Percentiles rank a stretch among this genome's conserved stretches.
These are phyloP conservation scores for Aspidapion aeneum DNA, from an alignment of 2,888 invertebrate species.

Conservation along the genomic window DNA sequence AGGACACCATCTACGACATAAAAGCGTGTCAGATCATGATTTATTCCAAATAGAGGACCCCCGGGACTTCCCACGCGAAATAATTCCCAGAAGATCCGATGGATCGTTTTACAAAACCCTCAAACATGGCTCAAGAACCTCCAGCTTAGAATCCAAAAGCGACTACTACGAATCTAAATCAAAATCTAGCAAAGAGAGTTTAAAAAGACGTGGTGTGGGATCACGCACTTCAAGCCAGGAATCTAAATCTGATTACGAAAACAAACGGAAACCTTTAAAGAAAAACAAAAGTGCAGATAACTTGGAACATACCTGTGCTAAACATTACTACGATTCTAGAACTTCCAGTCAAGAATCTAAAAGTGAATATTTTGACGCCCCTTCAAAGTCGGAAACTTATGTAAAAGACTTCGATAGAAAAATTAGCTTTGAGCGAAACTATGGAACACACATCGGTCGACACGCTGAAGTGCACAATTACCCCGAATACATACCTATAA, in stretches of 20 bases:
- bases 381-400: slow-evolving; percentile 38
- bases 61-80: slow-evolving; percentile 68
- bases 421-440: slow-evolving; percentile 47
- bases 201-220: slow-evolving; percentile 44
- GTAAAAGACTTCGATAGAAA: slow-evolving; percentile 43
- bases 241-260: slow-evolving; percentile 55
- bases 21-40: slow-evolving; percentile 67
- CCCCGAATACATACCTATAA: slow-evolving; percentile 36
- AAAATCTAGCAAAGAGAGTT: slow-evolving; percentile 57
- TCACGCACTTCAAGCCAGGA: slow-evolving; percentile 67
- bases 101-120: slow-evolving; percentile 70
- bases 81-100: slow-evolving; percentile 68
- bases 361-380: slow-evolving; percentile 56
- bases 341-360: slow-evolving; percentile 67
- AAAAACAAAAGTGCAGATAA: slow-evolving; percentile 38
- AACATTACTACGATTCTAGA: slow-evolving; percentile 54
- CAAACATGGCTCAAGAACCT: slow-evolving; percentile 62
- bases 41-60: slow-evolving; percentile 78
- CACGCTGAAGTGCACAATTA: slow-evolving; percentile 26
- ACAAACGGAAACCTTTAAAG: slow-evolving; percentile 31
- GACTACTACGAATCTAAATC: slow-evolving; percentile 67
- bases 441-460: slow-evolving; percentile 43
- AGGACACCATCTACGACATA: slow-evolving; percentile 55
- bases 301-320: slow-evolving; percentile 33
- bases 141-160: slow-evolving; percentile 60